Conservation (phyloP, 2,797 vertebrate species). For the Hephaestus fuliginosus region DNA sequence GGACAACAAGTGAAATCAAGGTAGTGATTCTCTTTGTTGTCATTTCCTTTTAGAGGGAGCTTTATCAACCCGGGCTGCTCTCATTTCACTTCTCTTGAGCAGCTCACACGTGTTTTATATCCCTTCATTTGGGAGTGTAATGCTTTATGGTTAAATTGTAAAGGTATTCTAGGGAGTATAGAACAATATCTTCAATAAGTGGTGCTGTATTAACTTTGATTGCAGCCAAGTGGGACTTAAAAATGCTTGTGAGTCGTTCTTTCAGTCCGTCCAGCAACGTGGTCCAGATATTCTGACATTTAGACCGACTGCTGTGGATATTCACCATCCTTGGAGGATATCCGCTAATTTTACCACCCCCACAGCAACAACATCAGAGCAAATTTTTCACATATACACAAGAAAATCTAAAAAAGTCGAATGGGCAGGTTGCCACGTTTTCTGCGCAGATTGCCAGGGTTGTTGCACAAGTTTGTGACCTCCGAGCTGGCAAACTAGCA, state of each 20-base stretch:
- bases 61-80: constrained; percentile 65
- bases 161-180: not conserved
- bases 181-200: not conserved
- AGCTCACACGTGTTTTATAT: constrained; percentile 18
- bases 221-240: not conserved
- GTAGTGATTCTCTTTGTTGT: constrained; percentile 76
- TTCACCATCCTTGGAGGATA: constrained; percentile 7
- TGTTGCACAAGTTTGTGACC: constrained; percentile 22
- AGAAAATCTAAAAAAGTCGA: not conserved
- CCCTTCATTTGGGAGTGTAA: not conserved
- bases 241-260: not conserved
- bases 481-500: not conserved
- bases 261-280: not conserved
- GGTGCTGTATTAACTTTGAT: not conserved
- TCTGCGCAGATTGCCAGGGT: constrained; percentile 9
- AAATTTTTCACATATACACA: not conserved
- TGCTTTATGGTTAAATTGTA: not conserved
- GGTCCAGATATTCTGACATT: not conserved
- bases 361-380: not conserved
- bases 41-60: constrained; percentile 72
- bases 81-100: constrained; percentile 47
- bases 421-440: constrained; percentile 2
- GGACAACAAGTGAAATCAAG: constrained; percentile 74
- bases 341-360: not conserved
- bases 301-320: not conserved